Evolutionary conservation across 2,888 invertebrate genomes (phyloP), one percentile per base, ranked within the genome.

Genomic region (Metopia argyrocephala): DNA sequence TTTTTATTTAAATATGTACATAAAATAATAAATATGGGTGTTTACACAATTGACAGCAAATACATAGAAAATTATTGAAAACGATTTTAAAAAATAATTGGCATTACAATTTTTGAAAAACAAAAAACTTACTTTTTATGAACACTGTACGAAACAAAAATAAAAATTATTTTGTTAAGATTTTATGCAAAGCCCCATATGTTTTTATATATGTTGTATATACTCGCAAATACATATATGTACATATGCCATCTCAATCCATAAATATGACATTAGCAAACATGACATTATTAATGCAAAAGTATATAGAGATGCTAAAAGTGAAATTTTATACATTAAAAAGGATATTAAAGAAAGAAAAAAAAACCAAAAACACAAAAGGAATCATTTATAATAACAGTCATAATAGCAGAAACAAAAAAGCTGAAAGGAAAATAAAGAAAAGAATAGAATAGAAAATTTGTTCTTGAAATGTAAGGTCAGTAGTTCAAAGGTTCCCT

Each of bases 201-300:
- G 0, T 15, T 38, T 1, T 3, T 1, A 31, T 31, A 31, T 7
- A 31, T 31, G 12, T 7, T 12, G 31, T 7, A 7, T 31, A 12
- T 31, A 7, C 9, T 38, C 38, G 9, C 9, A 38, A 12, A 31
- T 9, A 31, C 0, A 9, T 9, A 31, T 9, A 12, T 12, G 15
- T 12, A 12, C 9, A 12, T 12, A 38, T 38, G 38, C 38, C 38
- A n/a, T 28, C 15, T 27, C 45, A 46, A 61, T 61, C 54, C 48
- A 74, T 79, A 73, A 73, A 73, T 76, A 78, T 75, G 76, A 73
- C 79, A 79, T 82, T 79, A 74, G 76, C 79, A 82, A 79, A 73
- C 73, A 79, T 61, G 79, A 65, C 71, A 75, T 54, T 73, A 82
- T 69, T 79, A 73, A 70, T 75, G 25, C 61, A 68, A 59, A 20